Conservation (phyloP, 2,797 vertebrate species). For the Atherinosoma microstoma region DNA sequence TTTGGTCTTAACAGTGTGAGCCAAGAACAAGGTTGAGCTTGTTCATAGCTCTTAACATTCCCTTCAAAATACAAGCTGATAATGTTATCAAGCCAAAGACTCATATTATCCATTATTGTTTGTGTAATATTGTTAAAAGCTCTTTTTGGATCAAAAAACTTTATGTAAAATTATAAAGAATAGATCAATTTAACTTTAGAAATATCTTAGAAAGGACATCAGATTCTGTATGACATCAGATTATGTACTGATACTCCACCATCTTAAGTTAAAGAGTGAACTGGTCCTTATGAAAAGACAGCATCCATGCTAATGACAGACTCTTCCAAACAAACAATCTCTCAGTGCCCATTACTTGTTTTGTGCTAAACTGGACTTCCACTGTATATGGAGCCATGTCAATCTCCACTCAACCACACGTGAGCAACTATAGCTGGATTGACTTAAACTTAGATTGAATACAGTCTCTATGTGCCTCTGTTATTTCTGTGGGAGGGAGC, state of each 20-base stretch:
- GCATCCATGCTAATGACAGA: conserved; percentile 46
- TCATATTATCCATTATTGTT: too few species aligned
- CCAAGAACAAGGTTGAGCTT: too few species aligned
- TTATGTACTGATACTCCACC: conserved; percentile 13
- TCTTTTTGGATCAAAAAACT: background rate
- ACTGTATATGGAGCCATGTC: conserved; percentile 49
- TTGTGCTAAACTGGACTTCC: conserved; percentile 52
- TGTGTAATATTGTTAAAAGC: too few species aligned
- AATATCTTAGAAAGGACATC: conserved; percentile 44
- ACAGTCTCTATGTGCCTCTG: conserved; percentile 72
- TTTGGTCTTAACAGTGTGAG: too few species aligned
- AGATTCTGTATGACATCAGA: too few species aligned
- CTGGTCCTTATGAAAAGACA: conserved; percentile 19
- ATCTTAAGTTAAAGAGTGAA: conserved; percentile 24
- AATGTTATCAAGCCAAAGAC: too few species aligned
- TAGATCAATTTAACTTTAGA: conserved; percentile 9
- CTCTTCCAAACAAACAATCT: conserved; percentile 52
- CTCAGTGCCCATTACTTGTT: conserved; percentile 35
- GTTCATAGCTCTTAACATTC: too few species aligned
- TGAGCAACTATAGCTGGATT: conserved; percentile 48
- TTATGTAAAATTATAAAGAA: background rate
- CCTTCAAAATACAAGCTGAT: too few species aligned
- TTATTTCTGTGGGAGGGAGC: conserved; percentile 72
- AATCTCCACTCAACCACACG: conserved; percentile 62
- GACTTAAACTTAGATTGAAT: conserved; percentile 71